These are phyloP conservation scores for Acyrthosiphon pisum DNA, from an alignment of 1,140 invertebrate genomes.

Conservation along the genomic window DNA sequence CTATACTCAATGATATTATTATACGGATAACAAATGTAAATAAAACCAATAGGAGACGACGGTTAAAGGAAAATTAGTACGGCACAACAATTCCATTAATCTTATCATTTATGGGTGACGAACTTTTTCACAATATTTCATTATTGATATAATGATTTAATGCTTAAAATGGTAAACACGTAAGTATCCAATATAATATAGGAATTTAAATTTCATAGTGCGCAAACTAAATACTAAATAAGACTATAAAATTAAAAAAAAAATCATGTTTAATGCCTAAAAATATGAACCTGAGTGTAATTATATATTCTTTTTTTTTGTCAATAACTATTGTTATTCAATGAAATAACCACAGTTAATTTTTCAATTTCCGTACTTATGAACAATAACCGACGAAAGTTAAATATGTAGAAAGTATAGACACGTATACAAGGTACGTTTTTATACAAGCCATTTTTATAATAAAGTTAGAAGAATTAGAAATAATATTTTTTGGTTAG, in stretches of 20 bases:
- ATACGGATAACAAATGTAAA: background rate
- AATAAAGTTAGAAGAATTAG: background rate
- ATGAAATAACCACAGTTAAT: background rate
- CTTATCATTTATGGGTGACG: background rate
- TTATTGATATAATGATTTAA: background rate
- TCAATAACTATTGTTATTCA: background rate
- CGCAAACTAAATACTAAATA: background rate
- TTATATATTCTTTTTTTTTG: background rate
- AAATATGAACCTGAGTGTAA: background rate
- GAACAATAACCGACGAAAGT: background rate
- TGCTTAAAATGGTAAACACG: background rate
- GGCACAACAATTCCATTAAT: background rate
- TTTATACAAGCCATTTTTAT: background rate
- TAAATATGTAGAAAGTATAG: background rate
- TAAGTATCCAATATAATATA: background rate
- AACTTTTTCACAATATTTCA: background rate
- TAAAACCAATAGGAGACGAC: background rate
- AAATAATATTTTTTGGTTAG: too few species aligned
- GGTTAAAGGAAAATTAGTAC: background rate
- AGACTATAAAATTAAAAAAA: background rate
- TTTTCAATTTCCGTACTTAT: background rate
- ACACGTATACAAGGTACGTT: background rate
- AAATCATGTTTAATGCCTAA: background rate
- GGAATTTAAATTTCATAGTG: background rate
- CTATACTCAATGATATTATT: too few species aligned